Base-by-base conservation (phyloP, 1,140 invertebrate species). In the Trichomalopsis sarcophagae region DNA sequence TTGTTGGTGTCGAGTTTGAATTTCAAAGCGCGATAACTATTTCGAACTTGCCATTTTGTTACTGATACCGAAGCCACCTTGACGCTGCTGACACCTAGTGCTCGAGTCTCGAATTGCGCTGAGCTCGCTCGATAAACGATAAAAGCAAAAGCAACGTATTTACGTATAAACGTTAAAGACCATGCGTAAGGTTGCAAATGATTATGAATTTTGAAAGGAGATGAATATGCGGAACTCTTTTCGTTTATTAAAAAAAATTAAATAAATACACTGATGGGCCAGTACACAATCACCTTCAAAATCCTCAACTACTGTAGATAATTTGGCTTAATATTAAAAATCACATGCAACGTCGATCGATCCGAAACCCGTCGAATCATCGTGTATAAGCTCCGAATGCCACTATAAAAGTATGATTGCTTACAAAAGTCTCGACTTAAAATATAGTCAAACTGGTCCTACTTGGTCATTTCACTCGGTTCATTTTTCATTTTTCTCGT, bases 401-500 rank as follows among this genome's bases (percentile, higher is more conserved):
- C 23, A 30, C 55, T 62, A 4, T 62, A 4, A 76, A 82, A 27
- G 10, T 68, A 55, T 44, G 9, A 44, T 44, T 44, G 40, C 10
- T 44, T 44, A 9, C 40, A 44, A 44, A 10, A 44, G 40, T 44
- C 40, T 44, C 40, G 7, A 44, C 7, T 21, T n/a, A 62, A 17
- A n/a, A 21, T 1, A 62, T n/a, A 62, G 6, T 62, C 21, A 5
- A 47, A 76, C 66, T 47, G 81, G 76, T 74, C 80, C 73, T 50
- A 47, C 77, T 78, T 86, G 17, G 83, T 73, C 55, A 17, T 80
- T 80, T 84, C 75, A 81, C 80, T 82, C 62, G 6, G 66, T 81
- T 75, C 82, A 81, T 86, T 86, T 86, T 81, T 87, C 81, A 81
- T 84, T 40, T 30, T 40, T n/a, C 11, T 62, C 81, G 68, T 68